Evolutionary conservation across 2,797 vertebrate species (phyloP).

Genomic region (Spatula versicolor): DNA sequence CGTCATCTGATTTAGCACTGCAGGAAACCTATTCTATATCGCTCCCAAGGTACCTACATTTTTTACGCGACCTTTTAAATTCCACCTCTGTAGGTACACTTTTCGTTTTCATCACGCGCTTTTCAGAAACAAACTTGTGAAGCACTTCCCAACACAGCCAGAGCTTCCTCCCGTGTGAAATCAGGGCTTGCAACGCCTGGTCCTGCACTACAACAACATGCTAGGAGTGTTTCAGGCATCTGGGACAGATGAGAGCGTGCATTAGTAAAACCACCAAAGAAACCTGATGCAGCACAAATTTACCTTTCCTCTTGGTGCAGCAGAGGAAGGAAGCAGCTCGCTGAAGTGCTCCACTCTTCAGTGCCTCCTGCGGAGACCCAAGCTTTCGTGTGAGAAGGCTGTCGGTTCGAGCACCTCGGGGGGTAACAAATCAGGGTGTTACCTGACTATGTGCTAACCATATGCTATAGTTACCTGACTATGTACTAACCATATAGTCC

Average conservation of each 20-base stretch:
- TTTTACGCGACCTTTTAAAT: not conserved
- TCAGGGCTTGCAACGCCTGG: accelerated
- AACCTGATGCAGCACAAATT: not conserved
- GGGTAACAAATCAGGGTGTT: not conserved
- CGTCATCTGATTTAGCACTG: not conserved
- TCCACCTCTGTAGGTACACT: not conserved
- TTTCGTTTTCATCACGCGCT: too few relatives aligned
- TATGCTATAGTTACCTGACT: too few relatives aligned
- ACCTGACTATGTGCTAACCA: too few relatives aligned
- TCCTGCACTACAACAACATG: not conserved
- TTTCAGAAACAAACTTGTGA: not conserved
- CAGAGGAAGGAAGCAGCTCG: not conserved
- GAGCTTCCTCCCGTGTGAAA: not conserved
- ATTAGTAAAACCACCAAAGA: not conserved
- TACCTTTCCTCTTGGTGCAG: not conserved
- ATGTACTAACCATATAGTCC: not conserved
- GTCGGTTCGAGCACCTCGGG: not conserved
- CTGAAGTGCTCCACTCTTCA: not conserved
- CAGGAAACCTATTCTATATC: not conserved
- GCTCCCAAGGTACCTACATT: not conserved
- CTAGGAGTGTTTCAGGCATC: not conserved
- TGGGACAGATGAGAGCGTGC: not conserved
- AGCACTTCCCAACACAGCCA: not conserved
- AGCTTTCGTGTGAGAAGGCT: not conserved
- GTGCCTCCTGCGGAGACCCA: not conserved